These are phyloP conservation scores for Patella pellucida DNA, from an alignment of 2,888 invertebrate genomes.

Conservation along the genomic window DNA sequence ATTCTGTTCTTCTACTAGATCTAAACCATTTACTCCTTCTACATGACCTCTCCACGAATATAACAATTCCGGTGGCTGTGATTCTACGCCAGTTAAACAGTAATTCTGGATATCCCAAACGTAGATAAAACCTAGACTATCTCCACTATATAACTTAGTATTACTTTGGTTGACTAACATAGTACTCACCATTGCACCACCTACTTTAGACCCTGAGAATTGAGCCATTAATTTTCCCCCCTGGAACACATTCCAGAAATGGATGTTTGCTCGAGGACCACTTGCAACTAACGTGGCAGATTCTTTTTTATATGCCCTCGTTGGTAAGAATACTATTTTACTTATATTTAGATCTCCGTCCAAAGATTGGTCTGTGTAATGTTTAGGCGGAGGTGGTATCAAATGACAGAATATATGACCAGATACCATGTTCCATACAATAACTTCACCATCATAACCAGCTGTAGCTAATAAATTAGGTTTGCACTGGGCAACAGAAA, in stretches of 20 bases:
- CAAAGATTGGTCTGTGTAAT: slow-evolving; percentile 63
- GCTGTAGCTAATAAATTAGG: slow-evolving; percentile 71
- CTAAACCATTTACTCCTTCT: slow-evolving; percentile 64
- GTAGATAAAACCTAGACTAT: slow-evolving; percentile 68
- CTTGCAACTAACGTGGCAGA: slow-evolving; percentile 67
- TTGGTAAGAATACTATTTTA: slow-evolving; percentile 65
- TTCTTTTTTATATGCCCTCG: slow-evolving; percentile 63
- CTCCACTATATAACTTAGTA: slow-evolving; percentile 62
- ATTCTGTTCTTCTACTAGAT: slow-evolving; percentile 66
- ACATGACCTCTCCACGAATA: slow-evolving; percentile 69
- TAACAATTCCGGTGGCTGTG: slow-evolving; percentile 63
- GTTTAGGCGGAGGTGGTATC: slow-evolving; percentile 55
- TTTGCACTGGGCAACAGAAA: slow-evolving; percentile 68
- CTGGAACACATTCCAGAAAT: slow-evolving; percentile 71
- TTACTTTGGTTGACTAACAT: slow-evolving; percentile 58
- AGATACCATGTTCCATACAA: slow-evolving; percentile 72
- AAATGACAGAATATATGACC: slow-evolving; percentile 71
- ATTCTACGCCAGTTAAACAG: slow-evolving; percentile 50
- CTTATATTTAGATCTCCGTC: slow-evolving; percentile 69
- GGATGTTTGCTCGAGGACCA: slow-evolving; percentile 68
- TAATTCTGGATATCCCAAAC: slow-evolving; percentile 67
- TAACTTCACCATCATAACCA: slow-evolving; percentile 70
- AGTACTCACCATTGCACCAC: slow-evolving; percentile 58
- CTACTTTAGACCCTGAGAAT: slow-evolving; percentile 62
- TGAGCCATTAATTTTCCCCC: slow-evolving; percentile 67